phyloP scores from a whole-genome alignment of 2,888 invertebrate species.

The Lasioglossum leucozonium region DNA sequence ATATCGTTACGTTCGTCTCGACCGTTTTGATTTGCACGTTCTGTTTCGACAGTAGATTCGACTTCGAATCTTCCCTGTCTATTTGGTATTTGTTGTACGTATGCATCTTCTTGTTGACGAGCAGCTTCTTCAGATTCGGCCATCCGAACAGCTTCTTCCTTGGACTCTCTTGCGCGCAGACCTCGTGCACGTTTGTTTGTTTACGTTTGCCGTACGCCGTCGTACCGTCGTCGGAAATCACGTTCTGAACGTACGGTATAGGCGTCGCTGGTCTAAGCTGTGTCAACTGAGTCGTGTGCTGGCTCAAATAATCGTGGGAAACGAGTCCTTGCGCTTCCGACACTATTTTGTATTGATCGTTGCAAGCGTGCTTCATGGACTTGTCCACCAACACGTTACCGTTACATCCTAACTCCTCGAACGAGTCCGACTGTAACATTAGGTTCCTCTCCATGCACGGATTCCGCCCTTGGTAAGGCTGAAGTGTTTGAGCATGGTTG shows the following conservation, averaged over 20 bases:
- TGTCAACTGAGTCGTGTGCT: conserved; percentile 78
- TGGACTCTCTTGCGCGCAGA: conserved; percentile 76
- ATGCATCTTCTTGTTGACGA: conserved; percentile 79
- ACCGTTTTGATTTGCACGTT: conserved; percentile 75
- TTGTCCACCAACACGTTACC: conserved; percentile 87
- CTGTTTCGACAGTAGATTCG: conserved; percentile 78
- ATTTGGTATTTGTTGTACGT: conserved; percentile 79
- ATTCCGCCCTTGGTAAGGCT: conserved; percentile 94
- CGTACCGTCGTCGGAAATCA: conserved; percentile 86
- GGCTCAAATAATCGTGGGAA: conserved; percentile 85
- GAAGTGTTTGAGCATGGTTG: conserved; percentile 85
- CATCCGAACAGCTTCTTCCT: conserved; percentile 82
- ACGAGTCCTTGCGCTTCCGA: conserved; percentile 85
- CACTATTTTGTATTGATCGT: conserved; percentile 74
- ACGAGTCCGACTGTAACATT: conserved; percentile 86
- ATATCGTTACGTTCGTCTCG: conserved; percentile 85
- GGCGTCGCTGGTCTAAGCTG: conserved; percentile 86
- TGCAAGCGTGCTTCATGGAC: conserved; percentile 86
- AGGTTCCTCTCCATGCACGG: conserved; percentile 92
- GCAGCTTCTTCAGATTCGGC: conserved; percentile 85
- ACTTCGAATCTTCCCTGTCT: conserved; percentile 81
- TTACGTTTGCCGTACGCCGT: conserved; percentile 82
- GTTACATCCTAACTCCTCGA: conserved; percentile 86
- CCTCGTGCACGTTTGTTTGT: conserved; percentile 85
- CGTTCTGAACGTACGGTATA: conserved; percentile 91